phyloP scores from a whole-genome alignment of 2,113 vertebrate species.

The Lycaon pictus region DNA sequence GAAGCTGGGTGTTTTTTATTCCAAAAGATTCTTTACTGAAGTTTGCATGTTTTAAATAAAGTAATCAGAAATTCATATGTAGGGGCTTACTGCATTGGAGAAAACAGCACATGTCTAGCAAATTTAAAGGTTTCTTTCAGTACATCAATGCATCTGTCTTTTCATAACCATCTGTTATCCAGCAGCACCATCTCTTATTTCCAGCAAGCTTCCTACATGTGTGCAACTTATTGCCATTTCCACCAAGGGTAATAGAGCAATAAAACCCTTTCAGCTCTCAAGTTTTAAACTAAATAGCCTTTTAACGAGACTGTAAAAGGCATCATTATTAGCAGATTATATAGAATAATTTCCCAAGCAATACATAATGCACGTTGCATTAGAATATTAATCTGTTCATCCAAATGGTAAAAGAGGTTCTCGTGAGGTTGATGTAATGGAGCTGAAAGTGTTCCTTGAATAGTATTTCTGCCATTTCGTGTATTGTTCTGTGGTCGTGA shows the following conservation, averaged over 20 bases:
- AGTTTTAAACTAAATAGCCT: conserved; percentile 55
- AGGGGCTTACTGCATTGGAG: conserved; percentile 85
- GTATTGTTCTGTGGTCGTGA: conserved; percentile 94
- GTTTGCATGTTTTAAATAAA: conserved; percentile 46
- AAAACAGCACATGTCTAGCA: conserved; percentile 83
- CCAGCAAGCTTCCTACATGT: conserved; percentile 67
- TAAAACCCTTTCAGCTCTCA: conserved; percentile 91
- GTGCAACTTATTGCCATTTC: conserved; percentile 80
- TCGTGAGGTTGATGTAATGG: neutral
- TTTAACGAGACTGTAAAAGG: conserved; percentile 56
- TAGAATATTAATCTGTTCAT: conserved; percentile 44
- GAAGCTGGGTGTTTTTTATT: neutral
- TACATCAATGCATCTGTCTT: conserved; percentile 72
- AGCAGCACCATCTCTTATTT: conserved; percentile 75
- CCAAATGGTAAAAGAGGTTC: neutral
- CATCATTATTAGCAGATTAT: neutral
- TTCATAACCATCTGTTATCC: conserved; percentile 78
- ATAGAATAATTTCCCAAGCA: neutral
- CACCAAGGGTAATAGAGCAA: conserved; percentile 81
- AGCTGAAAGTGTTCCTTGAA: conserved; percentile 85
- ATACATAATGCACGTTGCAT: neutral
- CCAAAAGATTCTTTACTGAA: neutral
- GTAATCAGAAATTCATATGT: conserved; percentile 50
- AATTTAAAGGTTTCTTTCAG: conserved; percentile 66
- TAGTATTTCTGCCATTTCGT: conserved; percentile 75